phyloP scores from a whole-genome alignment of 2,113 vertebrate species.

The Rattus norvegicus region GRCr8 NC_086039.1:60608501-60609000 shows the following conservation, averaged over 20 bases:
- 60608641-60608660: background rate
- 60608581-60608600: background rate
- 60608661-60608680: background rate
- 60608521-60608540: background rate
- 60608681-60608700: background rate
- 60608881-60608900: background rate
- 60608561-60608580: background rate
- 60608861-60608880: background rate
- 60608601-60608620: background rate
- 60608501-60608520: background rate
- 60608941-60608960: background rate
- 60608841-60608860: background rate
- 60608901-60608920: background rate
- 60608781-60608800: background rate
- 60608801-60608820: background rate
- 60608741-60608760: background rate
- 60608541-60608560: fast-evolving
- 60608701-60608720: background rate
- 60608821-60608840: background rate
- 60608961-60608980: background rate
- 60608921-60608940: background rate
- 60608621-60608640: background rate
- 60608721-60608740: background rate
- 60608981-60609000: background rate
- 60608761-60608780: background rate